phyloP scores from a whole-genome alignment of 30 jellyfish, hydroid and myxozoan species.

The Chrysaora quinquecirrha region DNA sequence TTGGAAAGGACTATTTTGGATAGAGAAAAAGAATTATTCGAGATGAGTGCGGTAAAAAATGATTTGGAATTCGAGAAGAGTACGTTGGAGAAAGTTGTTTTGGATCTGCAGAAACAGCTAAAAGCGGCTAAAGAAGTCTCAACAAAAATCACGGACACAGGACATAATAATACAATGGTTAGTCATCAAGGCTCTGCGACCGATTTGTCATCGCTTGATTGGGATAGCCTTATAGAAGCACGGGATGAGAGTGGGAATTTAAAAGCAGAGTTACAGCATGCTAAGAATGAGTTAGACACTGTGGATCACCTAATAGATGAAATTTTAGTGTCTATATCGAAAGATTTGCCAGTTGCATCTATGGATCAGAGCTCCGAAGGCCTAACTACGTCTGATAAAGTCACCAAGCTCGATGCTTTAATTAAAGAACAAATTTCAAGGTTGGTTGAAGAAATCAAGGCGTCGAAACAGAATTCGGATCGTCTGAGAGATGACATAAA shows the following conservation, averaged over 20 bases:
- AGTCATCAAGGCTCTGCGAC: conserved; percentile 65
- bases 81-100: conserved; percentile 70
- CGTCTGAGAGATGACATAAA: neutral
- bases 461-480: neutral
- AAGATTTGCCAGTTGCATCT: neutral
- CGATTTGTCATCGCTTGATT: conserved; percentile 46
- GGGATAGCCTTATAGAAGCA: conserved; percentile 54
- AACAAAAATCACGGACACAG: conserved; percentile 4
- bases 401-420: neutral
- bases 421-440: neutral
- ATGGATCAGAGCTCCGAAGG: neutral
- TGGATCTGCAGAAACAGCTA: conserved; percentile 73
- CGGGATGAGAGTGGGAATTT: conserved; percentile 26
- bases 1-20: conserved; percentile 32
- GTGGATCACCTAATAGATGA: neutral
- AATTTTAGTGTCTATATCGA: neutral
- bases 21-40: conserved; percentile 35
- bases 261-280: conserved; percentile 30
- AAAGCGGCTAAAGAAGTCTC: conserved; percentile 42
- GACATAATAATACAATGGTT: conserved; percentile 29
- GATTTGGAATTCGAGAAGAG: conserved; percentile 73
- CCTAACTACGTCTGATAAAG: neutral
- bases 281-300: neutral
- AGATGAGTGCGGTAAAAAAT: conserved; percentile 34
- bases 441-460: neutral